phyloP scores from a whole-genome alignment of 1,140 invertebrate species.

The Branchinecta lindahli region DNA sequence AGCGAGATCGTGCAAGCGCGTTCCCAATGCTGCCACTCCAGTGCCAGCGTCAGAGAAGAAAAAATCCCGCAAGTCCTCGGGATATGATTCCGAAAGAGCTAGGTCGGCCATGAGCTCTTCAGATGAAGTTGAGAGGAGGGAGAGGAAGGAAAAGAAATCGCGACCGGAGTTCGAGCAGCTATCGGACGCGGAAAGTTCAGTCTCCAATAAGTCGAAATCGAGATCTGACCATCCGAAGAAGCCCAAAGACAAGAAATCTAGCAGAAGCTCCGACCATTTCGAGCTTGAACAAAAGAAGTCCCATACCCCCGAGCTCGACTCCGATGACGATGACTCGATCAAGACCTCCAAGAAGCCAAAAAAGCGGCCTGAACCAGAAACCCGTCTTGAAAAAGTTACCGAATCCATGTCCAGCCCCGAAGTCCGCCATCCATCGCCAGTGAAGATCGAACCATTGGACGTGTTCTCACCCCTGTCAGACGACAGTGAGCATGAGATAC shows the following conservation, averaged over 20 bases:
- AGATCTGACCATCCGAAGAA: slow-evolving; percentile 69
- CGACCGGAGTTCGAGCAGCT: neutral
- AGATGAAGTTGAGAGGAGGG: neutral
- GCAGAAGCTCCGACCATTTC: slow-evolving; percentile 43
- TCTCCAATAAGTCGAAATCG: slow-evolving; percentile 42
- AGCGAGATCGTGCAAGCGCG: slow-evolving; percentile 53
- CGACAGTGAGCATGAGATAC: neutral
- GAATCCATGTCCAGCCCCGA: neutral
- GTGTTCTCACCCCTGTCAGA: neutral
- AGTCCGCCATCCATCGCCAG: neutral
- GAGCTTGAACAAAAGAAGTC: neutral
- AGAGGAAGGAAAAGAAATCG: slow-evolving; percentile 7
- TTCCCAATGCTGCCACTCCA: slow-evolving; percentile 21
- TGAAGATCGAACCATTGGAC: neutral
- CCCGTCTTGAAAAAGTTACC: neutral
- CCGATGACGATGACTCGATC: neutral
- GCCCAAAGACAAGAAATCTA: slow-evolving; percentile 55
- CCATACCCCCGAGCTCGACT: neutral
- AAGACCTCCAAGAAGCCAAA: neutral
- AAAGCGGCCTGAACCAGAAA: neutral
- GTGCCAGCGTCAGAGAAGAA: slow-evolving; percentile 13
- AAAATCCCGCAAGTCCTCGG: neutral
- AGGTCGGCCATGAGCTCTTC: neutral
- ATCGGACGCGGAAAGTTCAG: slow-evolving; percentile 21
- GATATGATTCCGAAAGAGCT: neutral